A percentile compares a stretch with the other conserved stretches of the same genome.
phyloP scores from a whole-genome alignment of 2,888 invertebrate species.

The Azorinus chamasolen region DNA sequence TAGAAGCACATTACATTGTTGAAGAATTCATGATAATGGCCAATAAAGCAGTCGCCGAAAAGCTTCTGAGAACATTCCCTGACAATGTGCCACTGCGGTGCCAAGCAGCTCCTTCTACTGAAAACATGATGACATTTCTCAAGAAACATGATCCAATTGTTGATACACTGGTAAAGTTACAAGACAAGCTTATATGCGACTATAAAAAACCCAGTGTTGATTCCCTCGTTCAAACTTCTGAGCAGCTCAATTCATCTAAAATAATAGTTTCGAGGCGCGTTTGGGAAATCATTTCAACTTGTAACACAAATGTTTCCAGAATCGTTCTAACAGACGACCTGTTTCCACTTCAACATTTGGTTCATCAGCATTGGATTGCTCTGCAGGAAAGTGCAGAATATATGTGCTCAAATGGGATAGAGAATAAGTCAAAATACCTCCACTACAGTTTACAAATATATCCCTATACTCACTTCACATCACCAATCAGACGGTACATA shows the following conservation, averaged over 20 bases:
- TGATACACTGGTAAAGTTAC: constrained; percentile 50
- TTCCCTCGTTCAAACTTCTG: background rate
- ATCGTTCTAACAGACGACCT: constrained; percentile 32
- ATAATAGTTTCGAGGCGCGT: background rate
- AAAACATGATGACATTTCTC: constrained; percentile 45
- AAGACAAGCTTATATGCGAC: constrained; percentile 21
- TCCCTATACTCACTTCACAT: constrained; percentile 51
- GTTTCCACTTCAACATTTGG: constrained; percentile 44
- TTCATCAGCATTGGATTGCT: constrained; percentile 32
- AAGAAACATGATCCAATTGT: constrained; percentile 25
- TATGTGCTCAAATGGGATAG: constrained; percentile 12
- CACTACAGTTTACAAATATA: constrained; percentile 57
- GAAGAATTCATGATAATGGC: constrained; percentile 66
- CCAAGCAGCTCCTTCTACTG: constrained; percentile 45
- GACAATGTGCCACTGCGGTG: constrained; percentile 49
- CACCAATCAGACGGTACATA: constrained; percentile 50
- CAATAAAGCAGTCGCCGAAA: constrained; percentile 50
- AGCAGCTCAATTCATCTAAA: constrained; percentile 2
- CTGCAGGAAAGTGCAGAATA: constrained; percentile 41
- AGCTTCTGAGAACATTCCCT: constrained; percentile 26
- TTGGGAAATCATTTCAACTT: background rate
- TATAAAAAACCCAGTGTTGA: constrained; percentile 12
- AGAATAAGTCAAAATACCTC: background rate
- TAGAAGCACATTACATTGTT: constrained; percentile 58
- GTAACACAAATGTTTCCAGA: constrained; percentile 15